Evolutionary conservation across 1,140 invertebrate species (phyloP).

Genomic region (Mesaphorura yosii): DNA sequence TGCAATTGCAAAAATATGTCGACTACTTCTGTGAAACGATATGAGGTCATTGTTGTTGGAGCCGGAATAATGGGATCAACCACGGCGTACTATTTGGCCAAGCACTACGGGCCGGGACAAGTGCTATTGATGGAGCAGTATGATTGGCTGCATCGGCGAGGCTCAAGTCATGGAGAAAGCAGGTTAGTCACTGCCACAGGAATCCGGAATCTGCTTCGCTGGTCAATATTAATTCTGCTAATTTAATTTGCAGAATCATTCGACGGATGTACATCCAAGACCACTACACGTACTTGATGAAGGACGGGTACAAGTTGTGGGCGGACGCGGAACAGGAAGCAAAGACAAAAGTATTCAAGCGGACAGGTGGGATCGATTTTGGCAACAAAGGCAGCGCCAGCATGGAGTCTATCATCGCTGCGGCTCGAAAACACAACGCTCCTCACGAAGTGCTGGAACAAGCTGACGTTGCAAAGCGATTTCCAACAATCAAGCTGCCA

Average conservation of each 20-base stretch:
- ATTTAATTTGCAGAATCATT: constrained; percentile 20
- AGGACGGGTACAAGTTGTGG: constrained; percentile 19
- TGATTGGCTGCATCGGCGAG: constrained; percentile 21
- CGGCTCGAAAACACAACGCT: constrained; percentile 11
- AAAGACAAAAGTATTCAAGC: constrained; percentile 13
- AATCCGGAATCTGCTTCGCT: not conserved
- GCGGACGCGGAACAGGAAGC: constrained; percentile 21
- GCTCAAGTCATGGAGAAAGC: constrained; percentile 29
- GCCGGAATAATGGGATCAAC: constrained; percentile 24
- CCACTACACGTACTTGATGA: constrained; percentile 23
- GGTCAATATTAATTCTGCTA: constrained; percentile 2
- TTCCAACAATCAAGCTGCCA: constrained; percentile 16
- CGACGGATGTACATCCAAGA: constrained; percentile 24
- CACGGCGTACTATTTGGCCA: constrained; percentile 22
- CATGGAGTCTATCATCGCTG: constrained; percentile 4
- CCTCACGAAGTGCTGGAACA: constrained; percentile 10
- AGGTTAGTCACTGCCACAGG: too few species aligned
- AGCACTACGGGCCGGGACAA: constrained; percentile 16
- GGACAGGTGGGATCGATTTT: constrained; percentile 25
- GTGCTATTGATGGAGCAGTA: constrained; percentile 29
- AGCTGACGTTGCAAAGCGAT: constrained; percentile 5
- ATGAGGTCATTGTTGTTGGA: constrained; percentile 18
- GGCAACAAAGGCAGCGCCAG: constrained; percentile 3
- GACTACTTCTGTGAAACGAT: too few species aligned
- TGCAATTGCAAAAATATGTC: not conserved